Conservation (phyloP, 2,888 invertebrate genomes). For the Biston betularia region DNA sequence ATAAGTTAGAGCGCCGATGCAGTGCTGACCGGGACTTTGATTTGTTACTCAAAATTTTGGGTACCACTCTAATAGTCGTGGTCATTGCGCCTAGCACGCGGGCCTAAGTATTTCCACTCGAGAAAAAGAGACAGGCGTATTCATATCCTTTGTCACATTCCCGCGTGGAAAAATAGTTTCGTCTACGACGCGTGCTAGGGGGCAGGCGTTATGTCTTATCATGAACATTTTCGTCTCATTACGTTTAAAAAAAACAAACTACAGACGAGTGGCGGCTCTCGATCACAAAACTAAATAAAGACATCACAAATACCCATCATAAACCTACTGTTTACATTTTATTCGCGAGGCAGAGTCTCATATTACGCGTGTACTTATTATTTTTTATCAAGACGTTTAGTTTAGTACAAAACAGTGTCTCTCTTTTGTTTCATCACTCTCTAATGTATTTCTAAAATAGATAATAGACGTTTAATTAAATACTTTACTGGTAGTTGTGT, state of each 20-base stretch:
- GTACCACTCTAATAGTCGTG: too few relatives aligned
- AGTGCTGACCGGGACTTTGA: not conserved
- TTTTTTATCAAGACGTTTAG: constrained; percentile 73
- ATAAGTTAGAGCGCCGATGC: constrained; percentile 31
- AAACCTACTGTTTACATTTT: constrained; percentile 54
- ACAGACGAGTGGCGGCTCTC: constrained; percentile 45
- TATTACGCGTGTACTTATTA: constrained; percentile 76
- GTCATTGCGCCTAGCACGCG: too few relatives aligned
- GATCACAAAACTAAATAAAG: constrained; percentile 73
- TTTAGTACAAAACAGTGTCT: constrained; percentile 83
- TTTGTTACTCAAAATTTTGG: not conserved
- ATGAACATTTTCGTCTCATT: too few relatives aligned
- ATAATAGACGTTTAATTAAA: constrained; percentile 66
- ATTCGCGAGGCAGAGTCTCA: constrained; percentile 77
- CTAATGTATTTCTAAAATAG: constrained; percentile 71
- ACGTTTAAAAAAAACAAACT: too few relatives aligned
- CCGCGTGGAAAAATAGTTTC: too few relatives aligned
- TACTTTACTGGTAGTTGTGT: constrained; percentile 65
- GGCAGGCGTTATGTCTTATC: too few relatives aligned
- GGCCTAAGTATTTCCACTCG: too few relatives aligned
- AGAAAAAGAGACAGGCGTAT: too few relatives aligned
- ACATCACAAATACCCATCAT: constrained; percentile 74
- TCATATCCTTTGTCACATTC: too few relatives aligned
- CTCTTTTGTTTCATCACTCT: constrained; percentile 83
- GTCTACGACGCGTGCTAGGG: too few relatives aligned